Conservation (phyloP, 2,797 vertebrate genomes). For the Vespertilio murinus region DNA sequence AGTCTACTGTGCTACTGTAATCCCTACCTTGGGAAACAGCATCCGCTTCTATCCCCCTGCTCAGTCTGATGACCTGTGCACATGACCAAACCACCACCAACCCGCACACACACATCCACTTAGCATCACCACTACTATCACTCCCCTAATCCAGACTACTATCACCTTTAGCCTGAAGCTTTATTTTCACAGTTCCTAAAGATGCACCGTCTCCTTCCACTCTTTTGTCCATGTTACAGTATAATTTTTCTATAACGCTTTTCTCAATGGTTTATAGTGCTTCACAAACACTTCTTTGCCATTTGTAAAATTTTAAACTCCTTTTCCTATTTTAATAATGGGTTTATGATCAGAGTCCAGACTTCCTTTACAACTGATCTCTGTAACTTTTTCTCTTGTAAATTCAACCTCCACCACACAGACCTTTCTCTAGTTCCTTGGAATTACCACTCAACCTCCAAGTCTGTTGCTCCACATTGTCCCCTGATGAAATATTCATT, state of each 20-base stretch:
- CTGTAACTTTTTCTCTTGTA: neutral
- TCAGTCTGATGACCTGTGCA: neutral
- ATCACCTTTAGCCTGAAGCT: neutral
- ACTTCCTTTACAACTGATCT: neutral
- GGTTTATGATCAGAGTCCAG: neutral
- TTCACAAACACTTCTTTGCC: neutral
- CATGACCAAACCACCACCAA: neutral
- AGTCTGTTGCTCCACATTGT: neutral
- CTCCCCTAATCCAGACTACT: neutral
- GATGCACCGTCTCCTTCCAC: neutral
- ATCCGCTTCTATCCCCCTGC: neutral
- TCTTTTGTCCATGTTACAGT: neutral
- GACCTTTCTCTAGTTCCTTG: neutral
- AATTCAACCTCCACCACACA: neutral
- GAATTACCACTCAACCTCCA: neutral
- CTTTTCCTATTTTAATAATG: neutral
- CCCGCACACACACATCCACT: neutral
- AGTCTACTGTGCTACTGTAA: neutral
- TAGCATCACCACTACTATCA: neutral
- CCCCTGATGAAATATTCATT: neutral
- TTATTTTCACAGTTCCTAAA: neutral
- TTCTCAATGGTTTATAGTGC: neutral
- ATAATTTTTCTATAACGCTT: neutral
- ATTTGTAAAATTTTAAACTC: neutral
- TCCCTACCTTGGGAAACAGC: neutral